Conservation (phyloP, 2,797 vertebrate genomes). For the Petrocephalus sullivani region DNA sequence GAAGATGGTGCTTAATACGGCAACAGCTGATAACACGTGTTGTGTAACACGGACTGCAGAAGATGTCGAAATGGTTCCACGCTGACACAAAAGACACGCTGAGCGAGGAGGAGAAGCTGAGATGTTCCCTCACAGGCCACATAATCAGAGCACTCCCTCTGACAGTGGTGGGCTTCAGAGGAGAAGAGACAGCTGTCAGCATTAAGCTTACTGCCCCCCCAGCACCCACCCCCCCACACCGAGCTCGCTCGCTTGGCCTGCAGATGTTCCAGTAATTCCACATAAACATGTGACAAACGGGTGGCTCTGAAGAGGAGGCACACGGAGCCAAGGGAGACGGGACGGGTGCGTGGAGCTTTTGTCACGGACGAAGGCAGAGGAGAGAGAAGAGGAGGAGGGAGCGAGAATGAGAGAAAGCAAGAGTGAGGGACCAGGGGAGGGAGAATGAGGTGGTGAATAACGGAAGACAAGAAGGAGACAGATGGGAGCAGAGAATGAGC, state of each 20-base stretch:
- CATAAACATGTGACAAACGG: slow-evolving; percentile 16
- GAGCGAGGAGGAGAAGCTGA: background rate
- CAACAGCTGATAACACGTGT: background rate
- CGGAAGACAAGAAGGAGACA: background rate
- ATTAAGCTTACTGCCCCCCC: background rate
- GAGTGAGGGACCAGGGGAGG: background rate
- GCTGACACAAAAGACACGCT: background rate
- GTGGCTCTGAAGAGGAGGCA: background rate
- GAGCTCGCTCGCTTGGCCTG: background rate
- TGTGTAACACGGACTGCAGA: background rate
- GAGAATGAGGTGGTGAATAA: background rate
- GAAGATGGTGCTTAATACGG: background rate
- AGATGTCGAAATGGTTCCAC: background rate
- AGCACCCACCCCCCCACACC: background rate
- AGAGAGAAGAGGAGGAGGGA: background rate
- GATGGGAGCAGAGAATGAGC: background rate
- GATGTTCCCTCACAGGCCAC: background rate
- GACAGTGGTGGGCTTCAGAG: background rate
- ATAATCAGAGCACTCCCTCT: background rate
- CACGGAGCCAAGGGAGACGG: background rate
- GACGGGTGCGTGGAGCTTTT: background rate
- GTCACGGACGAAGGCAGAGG: background rate
- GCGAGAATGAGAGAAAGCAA: background rate
- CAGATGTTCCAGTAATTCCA: slow-evolving; percentile 15
- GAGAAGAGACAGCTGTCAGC: background rate